These are phyloP conservation scores for Platyrinchus mystaceus DNA, from an alignment of 2,797 vertebrate genomes.

Conservation along the genomic window DNA sequence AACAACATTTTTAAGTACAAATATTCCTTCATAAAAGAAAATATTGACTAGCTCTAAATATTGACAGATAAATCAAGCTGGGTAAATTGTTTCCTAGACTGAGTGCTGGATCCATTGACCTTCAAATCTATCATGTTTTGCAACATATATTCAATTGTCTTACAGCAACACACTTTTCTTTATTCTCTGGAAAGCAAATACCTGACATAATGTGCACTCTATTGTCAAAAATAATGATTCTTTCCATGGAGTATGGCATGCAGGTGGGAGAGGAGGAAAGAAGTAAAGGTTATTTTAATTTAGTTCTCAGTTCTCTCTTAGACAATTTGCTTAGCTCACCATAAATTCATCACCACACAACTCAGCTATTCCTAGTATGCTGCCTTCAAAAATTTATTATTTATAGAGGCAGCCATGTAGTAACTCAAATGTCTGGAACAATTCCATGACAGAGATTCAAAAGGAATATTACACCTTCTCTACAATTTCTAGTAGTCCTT, in stretches of 20 bases:
- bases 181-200: not conserved
- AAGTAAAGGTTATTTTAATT: conserved; percentile 19
- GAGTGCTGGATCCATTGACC: conserved; percentile 16
- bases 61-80: conserved; percentile 19
- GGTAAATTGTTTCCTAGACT: not conserved
- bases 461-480: not conserved
- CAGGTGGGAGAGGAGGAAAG: not conserved
- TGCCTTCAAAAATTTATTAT: conserved; percentile 10
- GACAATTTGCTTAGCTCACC: not conserved
- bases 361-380: not conserved
- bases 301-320: not conserved
- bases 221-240: not conserved
- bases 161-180: not conserved
- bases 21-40: not conserved
- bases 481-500: not conserved
- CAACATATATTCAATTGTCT: not conserved
- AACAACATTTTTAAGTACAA: not conserved
- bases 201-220: not conserved
- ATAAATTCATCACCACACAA: not conserved
- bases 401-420: not conserved
- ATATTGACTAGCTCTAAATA: not conserved
- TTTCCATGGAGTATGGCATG: not conserved
- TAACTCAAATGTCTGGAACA: not conserved
- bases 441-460: not conserved
- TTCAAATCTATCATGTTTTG: conserved; percentile 24